A percentile compares a stretch with the other conserved stretches of the same genome.
Conservation (phyloP, 1,140 invertebrate species). For the Phymastichus coffea region DNA sequence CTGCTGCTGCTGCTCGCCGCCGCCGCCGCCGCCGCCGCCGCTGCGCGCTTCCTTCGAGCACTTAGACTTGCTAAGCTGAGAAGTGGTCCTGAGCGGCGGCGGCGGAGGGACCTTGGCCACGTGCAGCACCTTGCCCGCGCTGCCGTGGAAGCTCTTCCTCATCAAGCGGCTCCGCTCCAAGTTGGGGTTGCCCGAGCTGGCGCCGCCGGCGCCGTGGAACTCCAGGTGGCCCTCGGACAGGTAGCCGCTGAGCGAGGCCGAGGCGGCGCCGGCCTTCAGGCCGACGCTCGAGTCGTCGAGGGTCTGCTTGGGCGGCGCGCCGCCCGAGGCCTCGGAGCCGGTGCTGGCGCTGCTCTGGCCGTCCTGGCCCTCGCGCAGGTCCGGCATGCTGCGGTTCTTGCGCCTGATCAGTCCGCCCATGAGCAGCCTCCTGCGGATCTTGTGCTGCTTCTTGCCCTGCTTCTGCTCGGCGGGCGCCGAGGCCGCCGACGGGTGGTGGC, state of each 20-base stretch:
- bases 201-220: slow-evolving; percentile 58
- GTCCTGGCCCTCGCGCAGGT: slow-evolving; percentile 75
- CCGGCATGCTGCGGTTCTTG: slow-evolving; percentile 90
- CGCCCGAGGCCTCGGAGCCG: slow-evolving; percentile 53
- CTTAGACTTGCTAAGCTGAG: slow-evolving; percentile 74
- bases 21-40: too few relatives aligned
- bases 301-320: slow-evolving; percentile 58
- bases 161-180: slow-evolving; percentile 83
- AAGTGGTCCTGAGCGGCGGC: slow-evolving; percentile 82
- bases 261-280: slow-evolving; percentile 62
- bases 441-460: slow-evolving; percentile 85
- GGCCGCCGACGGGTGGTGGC: slow-evolving; percentile 8
- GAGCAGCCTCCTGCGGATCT: slow-evolving; percentile 81
- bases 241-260: slow-evolving; percentile 72
- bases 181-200: slow-evolving; percentile 70
- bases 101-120: slow-evolving; percentile 83
- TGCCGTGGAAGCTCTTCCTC: slow-evolving; percentile 86
- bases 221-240: slow-evolving; percentile 85
- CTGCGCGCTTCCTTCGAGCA: slow-evolving; percentile 63
- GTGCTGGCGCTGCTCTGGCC: slow-evolving; percentile 39
- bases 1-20: slow-evolving; percentile 58
- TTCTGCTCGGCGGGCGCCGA: slow-evolving; percentile 60
- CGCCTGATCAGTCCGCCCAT: slow-evolving; percentile 86
- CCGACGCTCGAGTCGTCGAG: slow-evolving; percentile 75
- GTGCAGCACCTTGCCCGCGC: slow-evolving; percentile 74